phyloP scores from a whole-genome alignment of 2,888 invertebrate species.

The Lamellibrachia satsuma region DNA sequence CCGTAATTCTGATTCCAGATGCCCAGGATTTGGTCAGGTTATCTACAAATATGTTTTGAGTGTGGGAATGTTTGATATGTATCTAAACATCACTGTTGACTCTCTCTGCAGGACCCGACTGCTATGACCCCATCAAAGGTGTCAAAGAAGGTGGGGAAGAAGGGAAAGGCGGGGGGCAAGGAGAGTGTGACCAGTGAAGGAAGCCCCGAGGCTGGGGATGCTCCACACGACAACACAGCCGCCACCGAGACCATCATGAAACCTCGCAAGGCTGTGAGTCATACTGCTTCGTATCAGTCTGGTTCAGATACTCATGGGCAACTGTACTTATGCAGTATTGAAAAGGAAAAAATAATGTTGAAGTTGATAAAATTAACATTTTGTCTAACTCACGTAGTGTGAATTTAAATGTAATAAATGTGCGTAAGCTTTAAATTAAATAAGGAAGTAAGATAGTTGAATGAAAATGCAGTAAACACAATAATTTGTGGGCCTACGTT shows the following conservation, averaged over 20 bases:
- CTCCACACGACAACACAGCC: constrained; percentile 21
- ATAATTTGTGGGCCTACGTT: no score
- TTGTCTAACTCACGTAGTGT: not conserved
- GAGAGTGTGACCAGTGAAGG: constrained; percentile 34
- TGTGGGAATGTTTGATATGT: not conserved
- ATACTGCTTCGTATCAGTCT: not conserved
- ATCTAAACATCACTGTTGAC: not conserved
- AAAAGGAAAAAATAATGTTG: not conserved
- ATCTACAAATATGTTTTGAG: no score
- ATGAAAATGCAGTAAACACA: no score
- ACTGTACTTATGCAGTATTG: not conserved
- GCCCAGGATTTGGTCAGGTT: no score
- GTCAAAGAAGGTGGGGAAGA: constrained; percentile 41
- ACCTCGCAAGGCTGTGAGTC: constrained; percentile 5
- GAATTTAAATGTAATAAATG: not conserved
- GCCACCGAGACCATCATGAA: not conserved
- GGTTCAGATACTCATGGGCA: not conserved
- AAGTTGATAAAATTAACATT: not conserved
- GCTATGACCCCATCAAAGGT: constrained; percentile 41
- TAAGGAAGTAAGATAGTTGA: no score
- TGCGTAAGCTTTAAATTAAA: no score
- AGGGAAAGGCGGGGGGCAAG: constrained; percentile 32
- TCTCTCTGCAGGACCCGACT: constrained; percentile 26
- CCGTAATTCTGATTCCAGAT: no score
- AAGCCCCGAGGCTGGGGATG: constrained; percentile 31